phyloP scores from a whole-genome alignment of 2,888 invertebrate genomes.

The Drosophila neutralis region DNA sequence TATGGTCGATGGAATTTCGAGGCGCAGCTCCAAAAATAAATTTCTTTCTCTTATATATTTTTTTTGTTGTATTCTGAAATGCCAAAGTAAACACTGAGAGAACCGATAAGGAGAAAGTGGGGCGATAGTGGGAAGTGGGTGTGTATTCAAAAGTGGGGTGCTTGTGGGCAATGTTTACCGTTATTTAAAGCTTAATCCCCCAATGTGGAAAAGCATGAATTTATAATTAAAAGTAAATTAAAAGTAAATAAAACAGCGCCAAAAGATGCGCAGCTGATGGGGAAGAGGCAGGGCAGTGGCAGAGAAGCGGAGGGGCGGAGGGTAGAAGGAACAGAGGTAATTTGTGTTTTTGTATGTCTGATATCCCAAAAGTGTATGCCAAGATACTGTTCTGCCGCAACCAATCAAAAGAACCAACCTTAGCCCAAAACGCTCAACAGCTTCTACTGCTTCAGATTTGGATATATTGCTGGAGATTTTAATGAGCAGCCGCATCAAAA shows the following conservation, averaged over 20 bases:
- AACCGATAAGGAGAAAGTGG: slow-evolving; percentile 15
- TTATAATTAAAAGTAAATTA: slow-evolving; percentile 81
- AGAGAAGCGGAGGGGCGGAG: neutral
- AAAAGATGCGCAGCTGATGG: slow-evolving; percentile 46
- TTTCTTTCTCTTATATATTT: neutral
- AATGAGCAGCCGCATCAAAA: slow-evolving; percentile 43
- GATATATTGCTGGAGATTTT: slow-evolving; percentile 13
- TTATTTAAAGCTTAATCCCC: slow-evolving; percentile 79
- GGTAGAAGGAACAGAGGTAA: neutral
- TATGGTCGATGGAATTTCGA: slow-evolving; percentile 66
- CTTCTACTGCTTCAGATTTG: neutral
- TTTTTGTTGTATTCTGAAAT: slow-evolving; percentile 39
- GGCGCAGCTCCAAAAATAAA: slow-evolving; percentile 56
- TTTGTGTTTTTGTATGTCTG: neutral
- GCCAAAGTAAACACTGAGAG: slow-evolving; percentile 51
- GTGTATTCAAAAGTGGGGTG: neutral
- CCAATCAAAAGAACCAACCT: slow-evolving; percentile 42
- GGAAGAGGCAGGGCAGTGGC: neutral
- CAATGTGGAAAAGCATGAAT: slow-evolving; percentile 77
- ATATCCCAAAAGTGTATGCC: slow-evolving; percentile 31
- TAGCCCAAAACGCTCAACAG: neutral
- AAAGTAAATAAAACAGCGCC: slow-evolving; percentile 75
- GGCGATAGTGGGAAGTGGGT: neutral
- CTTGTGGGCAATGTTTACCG: slow-evolving; percentile 63
- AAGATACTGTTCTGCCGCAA: slow-evolving; percentile 8